Evolutionary conservation across 2,888 invertebrate genomes (phyloP), one percentile per base, ranked within the genome.

Genomic region (Ophion costatus): DNA sequence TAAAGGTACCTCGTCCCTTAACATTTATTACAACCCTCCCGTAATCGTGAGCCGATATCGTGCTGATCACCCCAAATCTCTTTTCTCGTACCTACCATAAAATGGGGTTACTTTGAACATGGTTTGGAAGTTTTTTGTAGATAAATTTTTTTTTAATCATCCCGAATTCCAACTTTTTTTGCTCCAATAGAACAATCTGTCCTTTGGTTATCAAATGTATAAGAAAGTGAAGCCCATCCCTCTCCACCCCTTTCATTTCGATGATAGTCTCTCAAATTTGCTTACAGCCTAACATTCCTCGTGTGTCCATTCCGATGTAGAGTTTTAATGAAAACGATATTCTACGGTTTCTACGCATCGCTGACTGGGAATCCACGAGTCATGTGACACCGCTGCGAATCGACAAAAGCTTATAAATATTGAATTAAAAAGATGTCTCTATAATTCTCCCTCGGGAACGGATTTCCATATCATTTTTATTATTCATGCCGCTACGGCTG

Each of bases 361-460:
- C 56, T 63, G 38, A 45, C 33, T 64, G 78, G 57, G 64, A 82
- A 84, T 79, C 69, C 67, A 82, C 79, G 78, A 84, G 76, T 71
- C 79, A 57, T 67, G 24, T 71, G 59, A 75, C 69, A 71, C 56
- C 45, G 59, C 56, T 45, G 64, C 61, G 24, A 51, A 70, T 79
- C 84, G 84, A 84, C 84, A 82, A 84, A 84, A 79, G 82, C 84
- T 84, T 71, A 84, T 84, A 79, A 84, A 84, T 84, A 84, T 82
- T 84, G 82, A 82, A 84, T 79, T 71, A 42, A 75, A 79, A 71
- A 78, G 67, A 74, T 84, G 78, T 79, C 78, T 80, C 57, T 75
- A 79, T 79, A 79, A 84, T 69, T 76, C 82, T 79, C 75, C 38
- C 70, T 63, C 29, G 17, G 33, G 70, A 24, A 42, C 33, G 69